These are phyloP conservation scores for Erebia palarica DNA, from an alignment of 2,888 invertebrate genomes.

Conservation along the genomic window DNA sequence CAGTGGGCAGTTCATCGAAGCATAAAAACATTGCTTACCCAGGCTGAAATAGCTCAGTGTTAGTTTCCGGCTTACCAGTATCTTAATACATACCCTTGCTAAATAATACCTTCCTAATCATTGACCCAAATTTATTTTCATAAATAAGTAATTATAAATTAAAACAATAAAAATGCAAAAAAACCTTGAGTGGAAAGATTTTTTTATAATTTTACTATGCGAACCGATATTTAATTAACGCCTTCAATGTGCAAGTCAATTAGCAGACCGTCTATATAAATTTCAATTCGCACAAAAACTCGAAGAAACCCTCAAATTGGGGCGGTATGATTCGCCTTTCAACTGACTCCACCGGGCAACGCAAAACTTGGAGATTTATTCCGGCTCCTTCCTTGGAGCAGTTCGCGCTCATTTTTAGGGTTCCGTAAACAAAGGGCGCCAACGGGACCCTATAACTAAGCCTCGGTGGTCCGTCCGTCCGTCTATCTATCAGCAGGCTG, in stretches of 20 bases:
- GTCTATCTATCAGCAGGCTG: no score
- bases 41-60: no score
- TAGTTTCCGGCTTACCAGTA: background rate
- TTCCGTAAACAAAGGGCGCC: no score
- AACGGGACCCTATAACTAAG: no score
- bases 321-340: slow-evolving; percentile 46
- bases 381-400: slow-evolving; percentile 40
- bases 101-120: no score
- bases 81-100: background rate
- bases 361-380: slow-evolving; percentile 47
- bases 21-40: no score
- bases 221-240: slow-evolving; percentile 17
- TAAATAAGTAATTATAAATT: no score
- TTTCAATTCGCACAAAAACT: slow-evolving; percentile 26
- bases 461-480: no score
- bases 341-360: slow-evolving; percentile 41
- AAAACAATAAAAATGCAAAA: no score
- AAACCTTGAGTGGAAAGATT: slow-evolving; percentile 1
- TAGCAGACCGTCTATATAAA: slow-evolving; percentile 31
- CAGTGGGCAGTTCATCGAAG: no score
- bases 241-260: slow-evolving; percentile 21
- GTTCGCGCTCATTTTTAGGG: slow-evolving; percentile 37
- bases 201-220: background rate
- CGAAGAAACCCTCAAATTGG: slow-evolving; percentile 39
- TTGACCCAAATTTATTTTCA: no score